Base-by-base conservation (phyloP, 2,888 invertebrate species). In the Megamerina dolium region DNA sequence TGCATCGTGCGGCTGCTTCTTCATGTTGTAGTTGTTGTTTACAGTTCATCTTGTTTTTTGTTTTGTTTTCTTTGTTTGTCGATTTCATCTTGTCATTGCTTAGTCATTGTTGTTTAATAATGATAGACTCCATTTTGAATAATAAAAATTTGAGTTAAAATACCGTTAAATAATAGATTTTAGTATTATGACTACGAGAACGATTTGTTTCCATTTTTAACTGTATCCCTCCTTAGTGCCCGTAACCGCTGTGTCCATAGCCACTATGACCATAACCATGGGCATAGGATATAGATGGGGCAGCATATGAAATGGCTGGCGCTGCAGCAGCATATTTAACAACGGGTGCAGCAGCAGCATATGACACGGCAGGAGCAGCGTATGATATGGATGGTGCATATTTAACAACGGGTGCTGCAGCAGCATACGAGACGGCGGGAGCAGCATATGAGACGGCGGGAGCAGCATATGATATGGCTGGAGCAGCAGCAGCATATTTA, bases 401-500 rank as follows among this genome's bases (percentile, higher is more conserved):
- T n/a, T n/a, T n/a, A n/a, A n/a, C n/a, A n/a, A n/a, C n/a, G n/a
- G 13, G n/a, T 46, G 43, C 39, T 9, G 43, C 38, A 12, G 48
- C 47, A 33, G 50, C 46, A 43, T 50, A 50, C 12, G 40, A 39
- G 10, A 50, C 39, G n/a, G 48, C 46, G 1, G 49, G 49, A 1
- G 50, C 50, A n/a, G 49, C 52, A 43, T 61, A 61, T 10, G 42
- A 39, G 23, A 45, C 29, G 3, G 32, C 23, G 12, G 45, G 45
- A 3, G 60, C 55, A 4, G 58, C 55, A 35, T 59, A 59, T 21
- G 55, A 57, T 8, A 59, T 54, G 3, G 58, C 53, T 2, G 59
- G 60, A 6, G 60, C 57, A 19, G 61, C 59, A 5, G 60, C 57
- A 18, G 61, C 59, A 45, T 62, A 61, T 33, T 51, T 52, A 10